Base-by-base conservation (phyloP, 1,140 invertebrate genomes). In the Drosophila funebris region DNA sequence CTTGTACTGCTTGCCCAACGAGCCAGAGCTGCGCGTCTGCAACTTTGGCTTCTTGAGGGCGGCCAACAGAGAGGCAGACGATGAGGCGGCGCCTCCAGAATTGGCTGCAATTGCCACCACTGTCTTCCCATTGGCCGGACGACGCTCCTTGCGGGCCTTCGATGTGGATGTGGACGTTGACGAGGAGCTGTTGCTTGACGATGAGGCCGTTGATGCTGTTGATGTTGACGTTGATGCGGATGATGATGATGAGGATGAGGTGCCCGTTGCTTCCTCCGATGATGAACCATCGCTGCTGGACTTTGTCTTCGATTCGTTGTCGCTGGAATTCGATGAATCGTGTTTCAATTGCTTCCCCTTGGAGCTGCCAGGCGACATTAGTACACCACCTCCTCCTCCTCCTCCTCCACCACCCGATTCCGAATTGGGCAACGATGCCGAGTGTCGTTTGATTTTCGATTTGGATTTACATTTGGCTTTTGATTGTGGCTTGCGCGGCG, bases 1-100 rank as follows among this genome's bases (percentile, higher is more conserved):
- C 72, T 88, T 84, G 73, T 91, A 91, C 80, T 90, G 90, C 53
- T 91, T 91, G 71, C 64, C 72, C 16, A 18, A 48, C 3, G 68
- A 69, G 33, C 43, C 54, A 29, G 71, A 41, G 27, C 78, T 62
- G 20, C 77, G 80, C 36, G 69, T 43, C 13, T 68, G 76, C 62
- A 69, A 58, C 58, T 81, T 78, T 13, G 72, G 68, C 57, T 87
- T 87, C 73, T 87, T 87, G 3, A 88, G 72, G 6, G 63, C 50
- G 44, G 78, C 71, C 57, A 83, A 50, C 37, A 87, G 37, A 4
- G 82, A 78, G 7, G 58, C 73, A 0, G 81, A 66, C 22, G 77
- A 73, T 13, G 81, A 61, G 5, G 81, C 61, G 6, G 63, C 52
- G 41, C 56, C 69, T 27, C 63, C 77, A 43, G 44, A 13, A 13